Evolutionary conservation across 2,113 vertebrate species (phyloP), one percentile per base, ranked within the genome.

Genomic region (Eulemur rufifrons): DNA sequence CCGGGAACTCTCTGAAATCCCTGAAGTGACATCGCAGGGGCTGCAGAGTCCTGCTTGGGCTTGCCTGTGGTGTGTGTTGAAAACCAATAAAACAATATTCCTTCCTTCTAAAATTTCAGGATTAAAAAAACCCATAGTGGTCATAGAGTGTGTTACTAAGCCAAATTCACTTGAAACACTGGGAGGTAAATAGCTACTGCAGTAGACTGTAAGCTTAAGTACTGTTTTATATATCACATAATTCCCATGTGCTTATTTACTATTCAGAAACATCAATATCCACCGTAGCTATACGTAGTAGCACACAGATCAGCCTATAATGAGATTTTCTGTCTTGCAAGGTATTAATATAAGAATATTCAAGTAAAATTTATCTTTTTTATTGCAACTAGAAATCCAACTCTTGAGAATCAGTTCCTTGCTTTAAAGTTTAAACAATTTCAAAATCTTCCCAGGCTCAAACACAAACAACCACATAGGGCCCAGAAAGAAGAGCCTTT

Each of bases 351-450:
- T 5, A 56, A 64, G 18, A 66, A 88, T 71, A 89, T 1, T 45
- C 50, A 45, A 86, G 56, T 68, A 66, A 92, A 95, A 94, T 47
- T 69, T n/a, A 37, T 21, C 37, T 29, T 32, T 95, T 92, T 94
- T 77, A 84, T 45, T 85, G 23, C 39, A 91, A 32, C 59, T 18
- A 82, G 37, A 77, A 90, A 87, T 88, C 27, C 12, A 69, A 54
- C 27, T 56, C 50, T 78, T 32, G 63, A 94, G 59, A 86, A 81
- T 11, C n/a, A 3, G 25, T 71, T 71, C n/a, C 39, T 76, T 81
- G 54, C 54, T 73, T 95, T 94, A 88, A 88, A 68, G 25, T 6
- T 63, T 89, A 94, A 90, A 61, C 42, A 86, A 71, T 50, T 92
- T 86, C 17, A 77, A 88, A 78, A 85, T 42, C 11, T n/a, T 74